Base-by-base conservation (phyloP, 2,113 vertebrate genomes). In the Noturus placidus region DNA sequence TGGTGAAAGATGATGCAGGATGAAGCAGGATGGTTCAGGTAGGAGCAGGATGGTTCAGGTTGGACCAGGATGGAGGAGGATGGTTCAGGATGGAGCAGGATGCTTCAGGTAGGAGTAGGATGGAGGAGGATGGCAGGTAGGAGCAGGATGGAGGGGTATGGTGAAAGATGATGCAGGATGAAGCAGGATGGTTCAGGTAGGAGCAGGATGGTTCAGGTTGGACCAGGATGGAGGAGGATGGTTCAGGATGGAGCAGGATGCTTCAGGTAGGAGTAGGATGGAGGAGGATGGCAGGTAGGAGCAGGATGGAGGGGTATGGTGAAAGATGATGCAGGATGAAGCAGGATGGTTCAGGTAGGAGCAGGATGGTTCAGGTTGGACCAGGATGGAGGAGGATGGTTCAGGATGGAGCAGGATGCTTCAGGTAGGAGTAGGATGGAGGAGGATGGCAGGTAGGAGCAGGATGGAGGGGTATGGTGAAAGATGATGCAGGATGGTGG, bases 281-380 rank as follows among this genome's bases (percentile, higher is more conserved):
- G 80, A 79, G 14, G 89, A 38, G 89, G 69, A 89, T 85, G 85
- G 87, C 87, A 87, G 89, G 89, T 87, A 42, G 38, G 38, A 42
- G 4, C 38, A 42, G 38, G 92, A 87, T 85, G 87, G 84, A 92
- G 77, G n/a, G 67, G n/a, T n/a, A 91, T 86, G 89, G 90, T 82
- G 14, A 2, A 0, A n/a, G 65, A 67, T 69, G 65, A 20, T 22
- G 57, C 0, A 52, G 10, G 50, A 10, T 52, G 50, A 30, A 79
- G 82, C 42, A 56, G 90, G 89, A 70, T 87, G 80, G 69, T 35
- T 84, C 0, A 82, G 86, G 88, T 84, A 85, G 88, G 82, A 91
- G 86, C 89, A 30, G 89, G 72, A 91, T 86, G 89, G 89, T 78
- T 14, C 4, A 2, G 65, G 65, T 33, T n/a, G 13, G 57, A 80